phyloP scores from a whole-genome alignment of 35 echinoderm and acorn worm genomes.

The Acanthaster planci region DNA sequence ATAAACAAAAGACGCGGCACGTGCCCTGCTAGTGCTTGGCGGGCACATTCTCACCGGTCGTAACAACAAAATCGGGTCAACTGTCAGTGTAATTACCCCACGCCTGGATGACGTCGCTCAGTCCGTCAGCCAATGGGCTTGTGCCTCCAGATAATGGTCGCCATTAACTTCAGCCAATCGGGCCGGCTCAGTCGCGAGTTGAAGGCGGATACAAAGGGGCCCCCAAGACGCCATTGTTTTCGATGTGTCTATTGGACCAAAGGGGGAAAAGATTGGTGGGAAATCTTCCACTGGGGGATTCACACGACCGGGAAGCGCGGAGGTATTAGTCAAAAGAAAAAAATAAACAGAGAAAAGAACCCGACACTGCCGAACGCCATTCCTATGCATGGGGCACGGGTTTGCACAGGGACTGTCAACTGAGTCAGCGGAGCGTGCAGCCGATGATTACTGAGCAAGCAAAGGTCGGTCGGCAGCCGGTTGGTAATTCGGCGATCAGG shows the following conservation, averaged over 20 bases:
- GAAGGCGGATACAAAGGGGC: background rate
- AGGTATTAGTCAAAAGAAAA: conserved; percentile 2
- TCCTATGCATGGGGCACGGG: background rate
- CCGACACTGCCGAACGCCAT: background rate
- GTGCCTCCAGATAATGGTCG: background rate
- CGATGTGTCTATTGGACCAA: conserved; percentile 14
- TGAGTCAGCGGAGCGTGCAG: background rate
- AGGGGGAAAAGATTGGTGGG: conserved; percentile 8
- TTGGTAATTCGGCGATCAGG: too few species aligned
- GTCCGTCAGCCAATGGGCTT: conserved; percentile 4
- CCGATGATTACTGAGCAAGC: background rate
- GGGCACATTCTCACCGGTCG: conserved; percentile 11
- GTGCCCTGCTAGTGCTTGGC: background rate
- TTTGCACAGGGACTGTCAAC: background rate
- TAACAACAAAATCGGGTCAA: conserved; percentile 19
- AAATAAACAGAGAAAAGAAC: background rate
- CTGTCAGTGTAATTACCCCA: conserved; percentile 27
- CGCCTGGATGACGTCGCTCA: background rate
- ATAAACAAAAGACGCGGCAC: conserved; percentile 19
- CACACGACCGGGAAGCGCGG: background rate
- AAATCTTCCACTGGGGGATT: conserved; percentile 13
- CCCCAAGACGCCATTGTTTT: conserved; percentile 21
- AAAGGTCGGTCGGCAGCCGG: background rate
- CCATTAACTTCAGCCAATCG: conserved; percentile 25
- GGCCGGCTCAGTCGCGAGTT: background rate